Conservation (phyloP, 2,113 vertebrate species). For the Antechinus stuartii region DNA sequence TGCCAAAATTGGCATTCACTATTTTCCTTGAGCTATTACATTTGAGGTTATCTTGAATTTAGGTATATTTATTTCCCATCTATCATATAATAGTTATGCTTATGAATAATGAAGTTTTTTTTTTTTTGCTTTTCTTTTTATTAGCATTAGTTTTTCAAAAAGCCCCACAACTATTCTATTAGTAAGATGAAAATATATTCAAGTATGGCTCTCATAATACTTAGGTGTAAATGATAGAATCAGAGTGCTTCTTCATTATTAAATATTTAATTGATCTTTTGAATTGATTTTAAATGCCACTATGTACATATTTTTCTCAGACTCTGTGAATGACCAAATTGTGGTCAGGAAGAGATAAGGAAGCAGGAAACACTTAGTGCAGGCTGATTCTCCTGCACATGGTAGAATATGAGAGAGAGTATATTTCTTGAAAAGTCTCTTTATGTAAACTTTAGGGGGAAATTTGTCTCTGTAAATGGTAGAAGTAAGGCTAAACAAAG, state of each 20-base stretch:
- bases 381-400: neutral
- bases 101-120: conserved; percentile 76
- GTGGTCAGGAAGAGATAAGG: neutral
- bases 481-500: neutral
- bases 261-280: conserved; percentile 82
- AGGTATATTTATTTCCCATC: conserved; percentile 74
- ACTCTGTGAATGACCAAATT: conserved; percentile 49
- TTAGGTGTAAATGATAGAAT: conserved; percentile 79
- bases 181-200: conserved; percentile 81
- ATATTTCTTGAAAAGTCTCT: neutral
- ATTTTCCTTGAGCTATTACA: conserved; percentile 21
- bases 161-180: conserved; percentile 74
- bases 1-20: conserved; percentile 66
- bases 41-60: conserved; percentile 74
- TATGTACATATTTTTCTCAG: conserved; percentile 59
- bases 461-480: neutral
- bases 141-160: conserved; percentile 79
- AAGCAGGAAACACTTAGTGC: neutral
- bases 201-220: conserved; percentile 82
- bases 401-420: neutral
- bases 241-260: conserved; percentile 79
- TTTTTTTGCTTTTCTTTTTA: conserved; percentile 66
- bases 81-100: conserved; percentile 76
- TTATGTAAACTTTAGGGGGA: neutral
- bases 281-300: conserved; percentile 69